Evolutionary conservation across 2,113 vertebrate genomes (phyloP).

Genomic region (Pelusios castaneus): DNA sequence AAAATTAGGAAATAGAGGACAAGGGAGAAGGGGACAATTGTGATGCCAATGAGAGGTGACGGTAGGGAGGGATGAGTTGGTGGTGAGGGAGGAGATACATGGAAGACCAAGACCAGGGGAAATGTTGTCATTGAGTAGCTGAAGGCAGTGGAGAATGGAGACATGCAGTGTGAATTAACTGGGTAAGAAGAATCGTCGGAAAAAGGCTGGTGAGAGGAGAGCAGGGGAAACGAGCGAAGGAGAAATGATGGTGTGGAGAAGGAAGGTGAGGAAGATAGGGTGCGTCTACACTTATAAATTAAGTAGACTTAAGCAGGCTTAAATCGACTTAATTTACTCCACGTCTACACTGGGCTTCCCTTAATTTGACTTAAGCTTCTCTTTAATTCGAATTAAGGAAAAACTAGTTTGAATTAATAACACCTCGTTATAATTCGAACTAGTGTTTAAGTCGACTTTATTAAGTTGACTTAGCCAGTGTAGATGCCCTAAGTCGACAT

Average conservation of each 20-base stretch:
- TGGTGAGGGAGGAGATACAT: background rate
- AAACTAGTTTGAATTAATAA: no score
- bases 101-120: background rate
- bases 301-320: no score
- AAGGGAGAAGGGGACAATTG: background rate
- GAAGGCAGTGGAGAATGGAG: background rate
- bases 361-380: no score
- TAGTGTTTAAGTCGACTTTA: no score
- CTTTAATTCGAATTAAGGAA: no score
- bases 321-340: no score
- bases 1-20: background rate
- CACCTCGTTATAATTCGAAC: no score
- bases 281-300: no score
- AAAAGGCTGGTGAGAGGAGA: background rate
- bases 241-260: background rate
- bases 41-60: background rate
- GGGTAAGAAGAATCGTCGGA: background rate
- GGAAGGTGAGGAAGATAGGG: background rate
- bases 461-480: no score
- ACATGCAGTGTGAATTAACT: background rate
- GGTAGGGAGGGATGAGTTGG: background rate
- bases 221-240: background rate
- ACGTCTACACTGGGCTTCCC: no score
- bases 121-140: background rate
- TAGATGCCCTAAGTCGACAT: no score